These are phyloP conservation scores for Agapetus fuscipes DNA, from an alignment of 2,888 invertebrate genomes.

Conservation along the genomic window DNA sequence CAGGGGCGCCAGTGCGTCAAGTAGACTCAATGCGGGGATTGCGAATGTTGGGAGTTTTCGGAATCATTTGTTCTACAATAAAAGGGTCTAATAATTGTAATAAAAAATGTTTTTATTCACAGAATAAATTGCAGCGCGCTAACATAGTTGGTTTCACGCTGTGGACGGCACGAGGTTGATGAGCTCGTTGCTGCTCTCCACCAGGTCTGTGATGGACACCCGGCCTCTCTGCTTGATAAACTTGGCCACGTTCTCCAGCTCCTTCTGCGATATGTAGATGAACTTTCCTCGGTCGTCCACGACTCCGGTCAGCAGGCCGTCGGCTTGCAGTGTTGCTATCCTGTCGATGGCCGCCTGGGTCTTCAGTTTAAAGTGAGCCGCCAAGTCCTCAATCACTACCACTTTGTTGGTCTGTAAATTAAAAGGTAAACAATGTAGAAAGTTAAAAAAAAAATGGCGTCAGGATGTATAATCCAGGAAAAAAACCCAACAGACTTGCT, in stretches of 20 bases:
- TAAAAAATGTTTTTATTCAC: too few relatives aligned
- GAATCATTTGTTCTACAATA: too few relatives aligned
- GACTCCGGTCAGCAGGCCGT: slow-evolving; percentile 85
- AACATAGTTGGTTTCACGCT: too few relatives aligned
- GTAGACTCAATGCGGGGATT: too few relatives aligned
- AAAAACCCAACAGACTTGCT: too few relatives aligned
- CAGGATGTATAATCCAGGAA: too few relatives aligned
- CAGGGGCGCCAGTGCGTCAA: too few relatives aligned
- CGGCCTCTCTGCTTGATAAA: slow-evolving; percentile 92
- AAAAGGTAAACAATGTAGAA: background rate
- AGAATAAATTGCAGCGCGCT: too few relatives aligned
- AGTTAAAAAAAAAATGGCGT: too few relatives aligned
- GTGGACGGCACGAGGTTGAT: slow-evolving; percentile 67
- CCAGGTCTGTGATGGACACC: slow-evolving; percentile 87
- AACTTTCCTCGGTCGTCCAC: slow-evolving; percentile 99
- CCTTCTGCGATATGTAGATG: slow-evolving; percentile 89
- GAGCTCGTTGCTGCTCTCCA: slow-evolving; percentile 86
- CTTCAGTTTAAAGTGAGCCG: slow-evolving; percentile 82
- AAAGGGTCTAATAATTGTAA: too few relatives aligned
- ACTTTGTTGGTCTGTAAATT: slow-evolving; percentile 72
- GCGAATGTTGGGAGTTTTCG: too few relatives aligned
- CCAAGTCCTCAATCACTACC: slow-evolving; percentile 87
- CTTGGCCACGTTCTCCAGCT: slow-evolving; percentile 86
- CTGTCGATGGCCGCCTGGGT: slow-evolving; percentile 82
- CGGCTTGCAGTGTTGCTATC: slow-evolving; percentile 72